Evolutionary conservation across 1,140 invertebrate genomes (phyloP), one percentile per base, ranked within the genome.

Genomic region (Phymorhynchus buccinoides): DNA sequence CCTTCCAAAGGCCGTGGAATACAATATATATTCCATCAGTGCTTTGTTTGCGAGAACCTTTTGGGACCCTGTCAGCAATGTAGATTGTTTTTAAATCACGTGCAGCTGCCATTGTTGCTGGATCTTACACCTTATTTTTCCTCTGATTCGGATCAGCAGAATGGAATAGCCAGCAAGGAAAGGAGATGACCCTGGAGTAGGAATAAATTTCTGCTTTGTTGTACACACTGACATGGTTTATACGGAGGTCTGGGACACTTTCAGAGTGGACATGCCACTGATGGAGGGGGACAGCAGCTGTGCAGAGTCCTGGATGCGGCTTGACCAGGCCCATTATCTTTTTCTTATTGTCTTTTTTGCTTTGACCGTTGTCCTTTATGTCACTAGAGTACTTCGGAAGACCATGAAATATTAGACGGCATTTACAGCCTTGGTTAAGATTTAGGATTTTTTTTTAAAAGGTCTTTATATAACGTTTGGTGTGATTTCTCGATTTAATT

Each of bases 261-360:
- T n/a, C n/a, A 52, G 2, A 9, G 48, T 18, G 12, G 2, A 52
- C 22, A 18, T 52, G 48, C 22, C 56, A 62, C 56, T 62, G 56
- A 62, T 75, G 35, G 6, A 75, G 9, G 9, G 14, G 18, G 18
- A 22, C 4, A 27, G 32, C 35, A 75, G 18, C 35, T 75, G 73
- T 75, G 73, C 73, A 75, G 73, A 75, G 41, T 75, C 73, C 37
- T 75, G 73, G 73, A 41, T 75, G 73, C 73, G 73, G 73, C 73
- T 37, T 75, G 73, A 75, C 73, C 27, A 41, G 3, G 35, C 73
- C 3, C 42, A 35, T 39, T 75, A 16, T 35, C 37, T 3, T 75
- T 22, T 41, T 27, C 42, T 41, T 4, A 75, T 18, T 75, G 73
- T 75, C 73, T 75, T 75, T 39, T 75, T 30, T 37, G 22, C 68